Percentiles rank a stretch among this genome's conserved stretches.
Conservation (phyloP, 64 coral and sea anemone genomes). For the Montipora capricornis region DNA sequence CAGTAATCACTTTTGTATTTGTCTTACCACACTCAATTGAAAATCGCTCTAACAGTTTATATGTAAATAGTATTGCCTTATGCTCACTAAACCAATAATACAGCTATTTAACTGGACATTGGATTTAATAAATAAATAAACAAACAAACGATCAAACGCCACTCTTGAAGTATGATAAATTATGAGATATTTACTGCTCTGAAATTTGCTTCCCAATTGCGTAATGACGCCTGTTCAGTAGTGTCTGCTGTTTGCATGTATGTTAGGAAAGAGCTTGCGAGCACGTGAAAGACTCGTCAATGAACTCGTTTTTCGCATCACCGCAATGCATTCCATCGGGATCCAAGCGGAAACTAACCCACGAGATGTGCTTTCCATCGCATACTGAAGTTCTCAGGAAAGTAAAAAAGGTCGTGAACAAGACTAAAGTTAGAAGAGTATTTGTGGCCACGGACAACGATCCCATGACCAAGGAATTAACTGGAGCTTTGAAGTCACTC, state of each 20-base stretch:
- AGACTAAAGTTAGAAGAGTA: constrained; percentile 81
- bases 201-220: too few relatives aligned
- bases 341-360: constrained; percentile 70
- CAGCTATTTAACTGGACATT: too few relatives aligned
- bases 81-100: too few relatives aligned
- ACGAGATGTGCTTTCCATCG: constrained; percentile 95
- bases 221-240: too few relatives aligned
- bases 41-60: too few relatives aligned
- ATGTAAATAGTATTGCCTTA: too few relatives aligned
- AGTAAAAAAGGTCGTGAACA: constrained; percentile 86
- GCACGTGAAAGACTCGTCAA: constrained; percentile 76
- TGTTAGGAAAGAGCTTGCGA: constrained; percentile 86
- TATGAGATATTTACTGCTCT: too few relatives aligned
- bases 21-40: too few relatives aligned
- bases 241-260: neutral
- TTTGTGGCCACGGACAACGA: constrained; percentile 97
- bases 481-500: constrained; percentile 74
- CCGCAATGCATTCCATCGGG: constrained; percentile 78
- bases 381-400: constrained; percentile 81
- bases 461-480: constrained; percentile 73
- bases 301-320: constrained; percentile 77
- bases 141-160: too few relatives aligned
- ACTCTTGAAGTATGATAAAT: too few relatives aligned
- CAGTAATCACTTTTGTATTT: too few relatives aligned
- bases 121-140: too few relatives aligned